Evolutionary conservation across 1,140 invertebrate species (phyloP).

Genomic region (Drosophila biarmipes): DNA sequence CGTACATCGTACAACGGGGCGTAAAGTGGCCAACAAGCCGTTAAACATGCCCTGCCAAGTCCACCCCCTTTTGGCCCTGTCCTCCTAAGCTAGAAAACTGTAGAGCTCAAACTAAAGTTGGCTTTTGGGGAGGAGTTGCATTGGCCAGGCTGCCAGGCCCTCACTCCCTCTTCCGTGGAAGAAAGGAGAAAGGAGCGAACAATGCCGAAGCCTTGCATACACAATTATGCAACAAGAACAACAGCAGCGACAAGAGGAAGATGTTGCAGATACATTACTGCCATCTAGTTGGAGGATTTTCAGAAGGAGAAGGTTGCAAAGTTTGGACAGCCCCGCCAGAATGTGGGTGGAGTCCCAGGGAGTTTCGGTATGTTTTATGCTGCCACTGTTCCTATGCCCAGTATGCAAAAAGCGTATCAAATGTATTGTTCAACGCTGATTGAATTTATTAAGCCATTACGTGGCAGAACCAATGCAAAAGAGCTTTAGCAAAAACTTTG

Average conservation of each 20-base stretch:
- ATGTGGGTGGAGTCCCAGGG: neutral
- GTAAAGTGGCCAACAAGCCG: conserved; percentile 79
- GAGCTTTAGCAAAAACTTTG: too few species aligned
- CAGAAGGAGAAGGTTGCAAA: neutral
- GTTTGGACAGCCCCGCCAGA: neutral
- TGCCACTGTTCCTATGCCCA: neutral
- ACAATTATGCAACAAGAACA: conserved; percentile 38
- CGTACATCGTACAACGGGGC: conserved; percentile 43
- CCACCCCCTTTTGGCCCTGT: neutral
- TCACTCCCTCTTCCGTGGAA: neutral
- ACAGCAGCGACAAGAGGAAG: conserved; percentile 7
- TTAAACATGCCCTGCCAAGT: conserved; percentile 57
- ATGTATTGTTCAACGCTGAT: neutral
- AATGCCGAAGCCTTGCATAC: conserved; percentile 17
- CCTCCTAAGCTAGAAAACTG: conserved; percentile 8
- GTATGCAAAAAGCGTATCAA: neutral
- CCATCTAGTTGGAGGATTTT: neutral
- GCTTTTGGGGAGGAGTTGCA: conserved; percentile 14
- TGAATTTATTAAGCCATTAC: neutral
- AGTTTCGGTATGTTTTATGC: neutral
- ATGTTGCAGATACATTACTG: conserved; percentile 32
- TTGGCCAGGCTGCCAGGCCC: neutral
- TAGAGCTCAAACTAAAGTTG: conserved; percentile 40
- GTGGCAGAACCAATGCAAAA: too few species aligned
- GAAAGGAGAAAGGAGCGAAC: neutral